phyloP scores from a whole-genome alignment of 2,113 vertebrate genomes.

The Cryptoleucopteryx plumbea region DNA sequence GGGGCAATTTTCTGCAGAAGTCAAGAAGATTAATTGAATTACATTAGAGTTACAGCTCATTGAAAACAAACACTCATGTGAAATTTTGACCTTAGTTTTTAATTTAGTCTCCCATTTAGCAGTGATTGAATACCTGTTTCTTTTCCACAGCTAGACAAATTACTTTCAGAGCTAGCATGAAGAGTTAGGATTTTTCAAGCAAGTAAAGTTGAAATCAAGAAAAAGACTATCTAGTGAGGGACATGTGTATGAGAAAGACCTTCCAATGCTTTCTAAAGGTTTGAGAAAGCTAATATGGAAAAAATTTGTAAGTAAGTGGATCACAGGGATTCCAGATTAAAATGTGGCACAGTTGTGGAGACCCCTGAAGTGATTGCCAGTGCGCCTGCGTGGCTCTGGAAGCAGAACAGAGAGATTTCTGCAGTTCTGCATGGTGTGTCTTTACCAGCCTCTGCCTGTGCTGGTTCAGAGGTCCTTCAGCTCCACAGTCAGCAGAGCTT shows the following conservation, averaged over 20 bases:
- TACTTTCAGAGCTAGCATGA: background rate
- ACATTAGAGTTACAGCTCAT: background rate
- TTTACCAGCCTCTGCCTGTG: background rate
- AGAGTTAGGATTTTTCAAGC: background rate
- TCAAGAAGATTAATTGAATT: background rate
- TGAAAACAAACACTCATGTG: background rate
- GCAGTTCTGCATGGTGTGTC: background rate
- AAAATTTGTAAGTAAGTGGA: background rate
- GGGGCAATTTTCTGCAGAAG: background rate
- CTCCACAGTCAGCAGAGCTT: background rate
- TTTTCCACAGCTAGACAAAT: background rate
- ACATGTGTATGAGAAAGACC: background rate
- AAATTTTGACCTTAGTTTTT: background rate
- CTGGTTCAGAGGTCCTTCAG: background rate
- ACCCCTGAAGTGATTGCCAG: background rate
- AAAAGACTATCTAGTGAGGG: background rate
- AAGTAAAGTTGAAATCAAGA: background rate
- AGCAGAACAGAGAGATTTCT: background rate
- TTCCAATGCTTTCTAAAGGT: background rate
- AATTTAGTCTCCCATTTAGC: background rate
- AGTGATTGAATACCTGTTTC: background rate
- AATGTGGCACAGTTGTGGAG: background rate
- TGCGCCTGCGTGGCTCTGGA: background rate
- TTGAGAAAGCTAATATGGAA: background rate
- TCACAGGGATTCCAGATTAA: background rate